These are phyloP conservation scores for Diorhabda carinulata DNA, from an alignment of 1,140 invertebrate species.

Conservation along the genomic window DNA sequence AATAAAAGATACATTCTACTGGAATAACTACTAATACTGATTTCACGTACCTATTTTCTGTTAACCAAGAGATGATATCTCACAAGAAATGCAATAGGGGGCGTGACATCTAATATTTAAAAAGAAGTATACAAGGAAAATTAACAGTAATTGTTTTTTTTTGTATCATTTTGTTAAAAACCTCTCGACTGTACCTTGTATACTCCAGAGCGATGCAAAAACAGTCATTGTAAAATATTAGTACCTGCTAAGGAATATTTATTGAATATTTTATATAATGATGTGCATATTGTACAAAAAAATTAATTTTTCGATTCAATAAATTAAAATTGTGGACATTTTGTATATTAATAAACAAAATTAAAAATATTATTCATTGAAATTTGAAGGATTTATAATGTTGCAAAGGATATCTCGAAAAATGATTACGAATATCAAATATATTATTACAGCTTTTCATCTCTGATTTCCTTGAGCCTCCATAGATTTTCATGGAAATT, in stretches of 20 bases:
- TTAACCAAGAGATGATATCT: background rate
- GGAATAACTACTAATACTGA: background rate
- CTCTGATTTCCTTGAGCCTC: background rate
- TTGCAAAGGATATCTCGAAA: too few relatives aligned
- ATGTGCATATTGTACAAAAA: conserved; percentile 41
- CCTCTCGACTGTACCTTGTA: background rate
- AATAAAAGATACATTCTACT: background rate
- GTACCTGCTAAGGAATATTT: conserved; percentile 44
- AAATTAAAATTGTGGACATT: too few relatives aligned
- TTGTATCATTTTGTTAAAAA: background rate
- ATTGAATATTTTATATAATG: conserved; percentile 30
- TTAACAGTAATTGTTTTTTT: background rate
- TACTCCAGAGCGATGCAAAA: conserved; percentile 17
- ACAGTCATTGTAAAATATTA: conserved; percentile 42
- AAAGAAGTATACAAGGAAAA: background rate
- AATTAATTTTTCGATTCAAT: too few relatives aligned
- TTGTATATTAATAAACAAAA: too few relatives aligned
- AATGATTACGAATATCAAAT: background rate
- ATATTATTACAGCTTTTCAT: background rate
- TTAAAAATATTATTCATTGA: too few relatives aligned
- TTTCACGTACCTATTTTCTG: background rate
- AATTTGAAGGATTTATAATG: too few relatives aligned
- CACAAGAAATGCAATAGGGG: background rate
- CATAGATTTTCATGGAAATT: too few relatives aligned
- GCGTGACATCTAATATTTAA: background rate